Base-by-base conservation (phyloP, 64 coral and sea anemone species). In the Pocillopora damicornis region DNA sequence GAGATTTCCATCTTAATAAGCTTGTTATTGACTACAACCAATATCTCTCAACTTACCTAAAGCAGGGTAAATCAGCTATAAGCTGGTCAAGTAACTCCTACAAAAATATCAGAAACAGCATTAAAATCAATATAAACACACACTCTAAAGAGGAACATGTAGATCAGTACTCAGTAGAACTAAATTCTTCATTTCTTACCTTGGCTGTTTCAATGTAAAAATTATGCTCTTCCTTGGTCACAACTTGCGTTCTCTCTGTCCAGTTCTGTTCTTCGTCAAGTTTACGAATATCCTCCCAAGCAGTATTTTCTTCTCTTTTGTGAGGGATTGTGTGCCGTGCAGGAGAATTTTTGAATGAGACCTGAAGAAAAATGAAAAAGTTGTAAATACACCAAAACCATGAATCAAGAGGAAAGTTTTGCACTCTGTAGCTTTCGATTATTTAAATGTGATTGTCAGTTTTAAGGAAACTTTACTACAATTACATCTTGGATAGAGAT, bases 221-320 rank as follows among this genome's bases (percentile, higher is more conserved):
- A 37, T 88, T 73, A 58, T 99, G 93, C 76, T 99, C 93, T 76
- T 95, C 93, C 61, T 88, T 95, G 22, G 97, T 99, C 10, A 99
- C 90, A 36, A 99, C 88, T 64, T 94, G 88, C 20, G 97, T 95
- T 35, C 97, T 88, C 79, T 99, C 97, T 87, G 93, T 93, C 97
- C 97, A 99, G 56, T 90, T 90, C 79, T 99, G 93, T n/a, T 89
- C 93, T 81, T 99, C 93, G 91, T 99, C 97, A 87, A 99, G 89
- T 91, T 86, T 79, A 9, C 97, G 90, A 34, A 99, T 79, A 26
- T 95, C 97, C 59, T 99, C 93, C 97, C 97, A 99, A 4, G 65
- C 59, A 69, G 90, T 59, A 25, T 51, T 61, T 12, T 78, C 78
- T 75, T 93, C 94, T 75, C 51, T 20, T 57, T 76, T 89, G 51